phyloP scores from a whole-genome alignment of 2,797 vertebrate species.

The Iguana delicatissima region DNA sequence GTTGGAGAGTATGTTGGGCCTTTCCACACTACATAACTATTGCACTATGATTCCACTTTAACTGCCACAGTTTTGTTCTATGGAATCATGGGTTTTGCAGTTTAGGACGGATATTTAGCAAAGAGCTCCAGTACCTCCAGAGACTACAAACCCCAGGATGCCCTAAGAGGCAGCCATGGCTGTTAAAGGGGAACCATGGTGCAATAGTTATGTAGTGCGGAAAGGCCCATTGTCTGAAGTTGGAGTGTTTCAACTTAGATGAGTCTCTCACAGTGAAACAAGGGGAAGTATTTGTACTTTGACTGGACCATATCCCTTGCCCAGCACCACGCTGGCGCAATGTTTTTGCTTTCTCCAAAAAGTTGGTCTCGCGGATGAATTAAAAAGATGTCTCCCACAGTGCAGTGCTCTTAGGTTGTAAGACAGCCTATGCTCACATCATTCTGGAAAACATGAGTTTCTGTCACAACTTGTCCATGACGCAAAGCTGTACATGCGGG shows the following conservation, averaged over 20 bases:
- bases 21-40: too few relatives aligned
- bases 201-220: too few relatives aligned
- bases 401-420: background rate
- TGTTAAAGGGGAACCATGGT: too few relatives aligned
- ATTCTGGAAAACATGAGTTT: fast-evolving
- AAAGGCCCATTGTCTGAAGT: too few relatives aligned
- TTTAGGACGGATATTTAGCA: too few relatives aligned
- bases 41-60: too few relatives aligned
- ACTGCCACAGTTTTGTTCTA: too few relatives aligned
- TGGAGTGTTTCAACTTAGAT: background rate
- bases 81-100: too few relatives aligned
- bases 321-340: background rate
- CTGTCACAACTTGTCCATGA: background rate
- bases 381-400: background rate
- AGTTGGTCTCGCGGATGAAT: background rate
- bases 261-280: background rate
- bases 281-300: background rate
- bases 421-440: background rate
- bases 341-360: background rate
- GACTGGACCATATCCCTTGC: background rate
- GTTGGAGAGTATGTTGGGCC: too few relatives aligned
- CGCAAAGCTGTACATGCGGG: fast-evolving
- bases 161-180: too few relatives aligned
- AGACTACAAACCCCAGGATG: too few relatives aligned
- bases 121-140: too few relatives aligned